Evolutionary conservation across 2,888 invertebrate species (phyloP), one percentile per base, ranked within the genome.

Genomic region (Julus scanicus): DNA sequence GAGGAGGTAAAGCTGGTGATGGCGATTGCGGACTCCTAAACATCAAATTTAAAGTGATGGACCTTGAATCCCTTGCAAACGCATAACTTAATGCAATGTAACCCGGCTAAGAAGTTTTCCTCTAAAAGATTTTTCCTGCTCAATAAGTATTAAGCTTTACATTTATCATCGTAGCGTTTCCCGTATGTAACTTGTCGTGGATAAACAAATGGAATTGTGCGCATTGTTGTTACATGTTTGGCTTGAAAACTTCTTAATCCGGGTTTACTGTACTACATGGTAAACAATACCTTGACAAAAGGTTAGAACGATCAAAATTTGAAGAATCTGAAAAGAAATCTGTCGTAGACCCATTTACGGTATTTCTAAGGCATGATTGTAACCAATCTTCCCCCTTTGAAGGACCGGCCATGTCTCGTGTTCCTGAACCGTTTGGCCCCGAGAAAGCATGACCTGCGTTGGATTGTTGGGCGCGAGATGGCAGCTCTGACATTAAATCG

Each of bases 371-470:
- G 88, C 88, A 88, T n/a, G 86, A 86, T 40, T 88, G 88, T n/a
- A 88, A 63, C 88, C 88, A 88, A 37, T 86, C 86, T 29, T 88
- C 88, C 11, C 88, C 88, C 15, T 29, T 44, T 40, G 88, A 88
- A 37, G 49, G 17, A 20, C 39, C 84, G 4, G 88, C 49, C 48
- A 20, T n/a, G 40, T 8, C 40, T 44, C 17, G 53, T 80, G 29
- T 8, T 9, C 37, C 37, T 80, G 4, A 15, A 20, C 20, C 20
- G 80, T 15, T 37, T 29, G 1, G 80, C 29, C 4, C 29, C 37
- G 15, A 29, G 29, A 39, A 80, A 15, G 80, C 11, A n/a, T 86
- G 86, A n/a, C 86, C n/a, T 15, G 6, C 9, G 20, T 63, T 44
- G 48, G 84, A 84, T 15, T 15, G 63, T 20, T 39, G 87, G n/a